Conservation (phyloP, 2,888 invertebrate genomes). For the Osedax frankpressi region DNA sequence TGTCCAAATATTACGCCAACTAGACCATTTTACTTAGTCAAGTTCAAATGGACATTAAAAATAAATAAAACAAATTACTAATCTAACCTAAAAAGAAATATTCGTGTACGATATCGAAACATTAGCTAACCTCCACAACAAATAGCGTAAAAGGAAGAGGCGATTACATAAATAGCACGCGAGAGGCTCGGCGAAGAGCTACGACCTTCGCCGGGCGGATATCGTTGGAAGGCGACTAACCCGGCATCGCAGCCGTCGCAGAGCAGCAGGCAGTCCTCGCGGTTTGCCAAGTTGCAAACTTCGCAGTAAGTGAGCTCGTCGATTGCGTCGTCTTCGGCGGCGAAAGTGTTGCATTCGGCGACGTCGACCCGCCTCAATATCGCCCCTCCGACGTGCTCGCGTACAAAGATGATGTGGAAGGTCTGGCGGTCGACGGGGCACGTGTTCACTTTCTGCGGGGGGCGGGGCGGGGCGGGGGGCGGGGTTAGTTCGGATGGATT, state of each 20-base stretch:
- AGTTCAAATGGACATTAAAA: no score
- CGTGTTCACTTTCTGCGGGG: constrained; percentile 65
- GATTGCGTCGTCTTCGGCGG: constrained; percentile 34
- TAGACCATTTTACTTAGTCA: no score
- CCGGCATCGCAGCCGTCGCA: constrained; percentile 86
- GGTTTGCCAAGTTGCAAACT: constrained; percentile 62
- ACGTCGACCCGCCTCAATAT: constrained; percentile 34
- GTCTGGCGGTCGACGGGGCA: constrained; percentile 79
- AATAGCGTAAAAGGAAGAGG: no score
- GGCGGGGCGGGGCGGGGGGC: neutral
- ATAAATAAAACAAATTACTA: no score
- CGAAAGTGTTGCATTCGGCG: constrained; percentile 31
- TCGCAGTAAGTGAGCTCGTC: constrained; percentile 47
- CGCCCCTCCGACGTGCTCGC: constrained; percentile 56
- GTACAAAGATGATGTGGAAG: constrained; percentile 65
- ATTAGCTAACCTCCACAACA: no score
- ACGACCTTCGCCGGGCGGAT: neutral
- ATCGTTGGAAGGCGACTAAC: constrained; percentile 25
- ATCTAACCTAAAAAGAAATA: no score
- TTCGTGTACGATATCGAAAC: no score
- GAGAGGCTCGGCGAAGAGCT: neutral
- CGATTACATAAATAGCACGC: no score
- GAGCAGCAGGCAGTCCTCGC: constrained; percentile 74
- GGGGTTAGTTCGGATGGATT: neutral
- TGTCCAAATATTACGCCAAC: no score